Evolutionary conservation across 2,888 invertebrate species (phyloP).

Genomic region (Leptopterna dolabrata): DNA sequence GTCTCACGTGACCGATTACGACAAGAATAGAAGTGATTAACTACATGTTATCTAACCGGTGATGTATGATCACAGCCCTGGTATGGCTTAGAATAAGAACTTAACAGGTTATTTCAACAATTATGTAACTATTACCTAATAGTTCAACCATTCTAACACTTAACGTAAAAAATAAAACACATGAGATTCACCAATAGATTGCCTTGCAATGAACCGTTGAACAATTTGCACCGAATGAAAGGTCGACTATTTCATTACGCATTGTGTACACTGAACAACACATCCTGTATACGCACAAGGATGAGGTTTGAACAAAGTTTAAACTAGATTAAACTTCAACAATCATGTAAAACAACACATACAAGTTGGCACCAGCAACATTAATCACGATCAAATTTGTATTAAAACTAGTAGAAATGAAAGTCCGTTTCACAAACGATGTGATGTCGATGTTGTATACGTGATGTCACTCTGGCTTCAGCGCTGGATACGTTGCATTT

Average conservation of each 20-base stretch:
- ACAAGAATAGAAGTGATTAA: conserved; percentile 16
- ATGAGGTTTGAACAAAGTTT: not conserved
- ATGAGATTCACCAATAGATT: not conserved
- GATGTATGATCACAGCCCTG: conserved; percentile 45
- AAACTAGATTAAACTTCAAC: conserved; percentile 7
- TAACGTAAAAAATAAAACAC: not conserved
- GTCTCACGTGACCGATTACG: conserved; percentile 13
- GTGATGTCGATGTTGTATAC: not conserved
- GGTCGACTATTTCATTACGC: not conserved
- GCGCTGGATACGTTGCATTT: not conserved
- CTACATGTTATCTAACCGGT: conserved; percentile 17
- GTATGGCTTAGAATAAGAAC: conserved; percentile 39
- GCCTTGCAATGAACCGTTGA: not conserved
- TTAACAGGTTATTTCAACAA: not conserved
- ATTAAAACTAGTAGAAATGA: not conserved
- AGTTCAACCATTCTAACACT: not conserved
- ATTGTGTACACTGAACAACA: not conserved
- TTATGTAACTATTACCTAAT: conserved; percentile 11
- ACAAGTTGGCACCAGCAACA: conserved; percentile 21
- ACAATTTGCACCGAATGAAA: not conserved
- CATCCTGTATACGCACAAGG: not conserved
- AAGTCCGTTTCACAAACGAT: not conserved
- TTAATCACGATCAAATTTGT: not conserved
- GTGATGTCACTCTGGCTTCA: not conserved
- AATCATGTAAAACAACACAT: not conserved